A percentile compares a stretch with the other conserved stretches of the same genome.
These are phyloP conservation scores for Calliphora vomitoria DNA, from an alignment of 2,888 invertebrate species.

Conservation along the genomic window DNA sequence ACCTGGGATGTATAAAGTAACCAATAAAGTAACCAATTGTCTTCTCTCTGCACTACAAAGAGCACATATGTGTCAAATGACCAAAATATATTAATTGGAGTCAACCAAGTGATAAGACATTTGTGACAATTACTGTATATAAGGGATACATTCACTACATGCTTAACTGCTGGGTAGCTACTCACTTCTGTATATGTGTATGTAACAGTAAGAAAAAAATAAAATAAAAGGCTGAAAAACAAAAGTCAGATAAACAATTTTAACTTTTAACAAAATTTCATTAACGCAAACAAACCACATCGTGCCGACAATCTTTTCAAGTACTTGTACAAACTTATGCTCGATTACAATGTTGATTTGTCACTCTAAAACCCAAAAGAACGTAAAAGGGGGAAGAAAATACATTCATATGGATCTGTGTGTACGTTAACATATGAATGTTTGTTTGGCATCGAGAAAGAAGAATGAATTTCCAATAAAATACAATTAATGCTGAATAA, in stretches of 20 bases:
- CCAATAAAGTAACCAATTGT: no score
- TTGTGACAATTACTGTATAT: no score
- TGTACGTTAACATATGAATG: background rate
- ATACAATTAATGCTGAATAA: conserved; percentile 52
- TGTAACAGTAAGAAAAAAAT: conserved; percentile 8
- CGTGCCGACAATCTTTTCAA: conserved; percentile 57
- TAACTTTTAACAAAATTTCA: conserved; percentile 48
- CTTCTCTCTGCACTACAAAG: no score
- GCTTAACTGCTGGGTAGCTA: no score
- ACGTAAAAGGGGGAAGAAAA: background rate
- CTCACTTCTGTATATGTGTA: background rate
- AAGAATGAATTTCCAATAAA: conserved; percentile 50
- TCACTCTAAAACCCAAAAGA: conserved; percentile 20
- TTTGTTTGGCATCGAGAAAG: background rate
- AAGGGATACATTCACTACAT: no score
- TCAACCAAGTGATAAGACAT: no score
- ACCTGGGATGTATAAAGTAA: no score
- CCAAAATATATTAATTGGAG: no score
- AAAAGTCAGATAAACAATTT: conserved; percentile 47
- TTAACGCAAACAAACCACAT: conserved; percentile 59
- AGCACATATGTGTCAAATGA: no score
- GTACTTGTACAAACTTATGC: conserved; percentile 41
- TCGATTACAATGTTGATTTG: conserved; percentile 57
- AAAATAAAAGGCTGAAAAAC: background rate
- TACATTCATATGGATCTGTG: background rate